Percentiles rank a stretch among this genome's conserved stretches.
phyloP scores from a whole-genome alignment of 2,888 invertebrate genomes.

The Sturmia bella region DNA sequence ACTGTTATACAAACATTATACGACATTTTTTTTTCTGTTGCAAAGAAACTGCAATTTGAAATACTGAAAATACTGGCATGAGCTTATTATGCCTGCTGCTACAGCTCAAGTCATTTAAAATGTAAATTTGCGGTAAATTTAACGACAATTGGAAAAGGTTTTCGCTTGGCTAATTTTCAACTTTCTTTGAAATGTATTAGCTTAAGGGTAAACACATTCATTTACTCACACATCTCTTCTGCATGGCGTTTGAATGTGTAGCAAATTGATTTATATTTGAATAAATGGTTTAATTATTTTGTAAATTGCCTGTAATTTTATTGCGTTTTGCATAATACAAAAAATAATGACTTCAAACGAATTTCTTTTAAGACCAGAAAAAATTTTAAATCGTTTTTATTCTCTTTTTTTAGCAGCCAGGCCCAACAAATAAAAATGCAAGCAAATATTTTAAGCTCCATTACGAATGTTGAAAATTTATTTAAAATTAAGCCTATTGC shows the following conservation, averaged over 20 bases:
- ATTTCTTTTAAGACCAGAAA: conserved; percentile 23
- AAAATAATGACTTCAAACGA: conserved; percentile 27
- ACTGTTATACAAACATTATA: too few relatives aligned
- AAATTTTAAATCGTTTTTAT: conserved; percentile 24
- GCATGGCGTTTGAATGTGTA: conserved; percentile 12
- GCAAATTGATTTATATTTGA: conserved; percentile 46
- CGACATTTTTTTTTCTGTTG: too few relatives aligned
- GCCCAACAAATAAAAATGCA: neutral
- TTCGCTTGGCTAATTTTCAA: too few relatives aligned
- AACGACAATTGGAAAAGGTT: neutral
- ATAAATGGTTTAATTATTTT: conserved; percentile 45
- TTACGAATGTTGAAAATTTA: conserved; percentile 42
- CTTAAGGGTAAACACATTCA: neutral
- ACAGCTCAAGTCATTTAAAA: too few relatives aligned
- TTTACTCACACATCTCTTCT: neutral
- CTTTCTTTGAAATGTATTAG: neutral
- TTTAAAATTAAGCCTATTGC: conserved; percentile 58
- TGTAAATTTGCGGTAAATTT: neutral
- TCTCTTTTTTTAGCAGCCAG: neutral
- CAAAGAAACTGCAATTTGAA: too few relatives aligned
- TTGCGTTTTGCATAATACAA: neutral
- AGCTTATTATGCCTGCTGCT: too few relatives aligned
- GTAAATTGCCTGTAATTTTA: conserved; percentile 35
- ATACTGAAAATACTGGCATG: too few relatives aligned
- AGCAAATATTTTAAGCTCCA: conserved; percentile 38